Conservation (phyloP, 2,888 invertebrate species). For the Cataglyphis livida region DNA sequence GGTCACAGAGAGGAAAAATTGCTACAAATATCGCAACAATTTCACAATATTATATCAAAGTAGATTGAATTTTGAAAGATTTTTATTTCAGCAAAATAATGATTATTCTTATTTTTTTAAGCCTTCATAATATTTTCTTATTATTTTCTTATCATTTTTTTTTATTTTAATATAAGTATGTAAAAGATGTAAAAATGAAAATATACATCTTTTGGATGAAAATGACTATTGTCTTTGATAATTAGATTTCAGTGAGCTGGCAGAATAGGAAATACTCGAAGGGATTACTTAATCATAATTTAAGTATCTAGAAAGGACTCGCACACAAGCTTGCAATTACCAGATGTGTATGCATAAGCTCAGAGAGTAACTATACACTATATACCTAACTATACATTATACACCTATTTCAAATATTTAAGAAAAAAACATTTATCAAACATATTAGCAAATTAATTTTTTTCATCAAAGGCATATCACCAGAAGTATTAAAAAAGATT, state of each 20-base stretch:
- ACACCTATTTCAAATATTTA: too few species aligned
- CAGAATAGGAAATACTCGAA: background rate
- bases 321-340: constrained; percentile 13
- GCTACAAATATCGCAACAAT: background rate
- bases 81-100: background rate
- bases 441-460: too few species aligned
- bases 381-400: too few species aligned
- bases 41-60: background rate
- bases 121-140: background rate
- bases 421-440: too few species aligned
- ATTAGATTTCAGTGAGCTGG: constrained; percentile 19
- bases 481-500: too few species aligned
- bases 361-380: too few species aligned
- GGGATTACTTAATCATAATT: constrained; percentile 39
- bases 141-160: background rate
- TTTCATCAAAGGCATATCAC: too few species aligned
- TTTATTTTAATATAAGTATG: background rate
- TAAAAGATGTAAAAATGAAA: background rate
- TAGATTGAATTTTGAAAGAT: background rate
- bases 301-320: constrained; percentile 19
- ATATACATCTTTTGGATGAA: background rate
- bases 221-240: background rate
- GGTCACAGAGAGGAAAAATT: background rate
- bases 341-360: background rate
- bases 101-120: background rate